A percentile compares a stretch with the other conserved stretches of the same genome.
phyloP scores from a whole-genome alignment of 2,797 vertebrate genomes.

The Esox masquinongy region DNA sequence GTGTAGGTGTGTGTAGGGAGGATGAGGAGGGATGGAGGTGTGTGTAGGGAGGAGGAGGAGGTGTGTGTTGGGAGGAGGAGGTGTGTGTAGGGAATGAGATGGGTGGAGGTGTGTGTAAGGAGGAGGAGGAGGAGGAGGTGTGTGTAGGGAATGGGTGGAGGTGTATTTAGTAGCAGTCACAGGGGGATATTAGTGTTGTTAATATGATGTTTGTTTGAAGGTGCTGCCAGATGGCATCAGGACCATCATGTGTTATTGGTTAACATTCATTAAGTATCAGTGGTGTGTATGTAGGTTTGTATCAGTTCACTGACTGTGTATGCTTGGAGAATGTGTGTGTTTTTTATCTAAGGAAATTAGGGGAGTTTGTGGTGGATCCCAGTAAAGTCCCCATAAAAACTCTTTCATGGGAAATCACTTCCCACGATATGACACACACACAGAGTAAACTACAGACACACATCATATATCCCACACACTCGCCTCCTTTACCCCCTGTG shows the following conservation, averaged over 20 bases:
- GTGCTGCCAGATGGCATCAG: constrained; percentile 28
- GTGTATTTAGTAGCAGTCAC: constrained; percentile 18
- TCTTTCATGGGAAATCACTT: constrained; percentile 74
- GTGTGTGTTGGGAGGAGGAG: constrained; percentile 67
- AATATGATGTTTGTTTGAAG: constrained; percentile 8
- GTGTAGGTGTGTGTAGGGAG: too few species aligned
- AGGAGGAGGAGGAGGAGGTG: constrained; percentile 48
- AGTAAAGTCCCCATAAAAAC: constrained; percentile 73
- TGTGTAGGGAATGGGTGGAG: constrained; percentile 18
- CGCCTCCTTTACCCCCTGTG: constrained; percentile 59
- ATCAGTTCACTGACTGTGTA: constrained; percentile 28
- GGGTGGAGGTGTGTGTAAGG: constrained; percentile 35
- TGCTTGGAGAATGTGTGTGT: constrained; percentile 39
- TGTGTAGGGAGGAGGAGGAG: too few species aligned
- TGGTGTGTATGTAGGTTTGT: constrained; percentile 18
- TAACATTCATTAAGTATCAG: constrained; percentile 48
- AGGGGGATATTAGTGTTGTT: constrained; percentile 17
- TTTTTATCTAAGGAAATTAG: constrained; percentile 53
- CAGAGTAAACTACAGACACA: constrained; percentile 39
- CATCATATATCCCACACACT: constrained; percentile 21
- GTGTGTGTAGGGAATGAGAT: background rate
- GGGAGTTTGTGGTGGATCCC: constrained; percentile 73
- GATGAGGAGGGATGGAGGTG: too few species aligned
- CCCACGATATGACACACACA: constrained; percentile 63
- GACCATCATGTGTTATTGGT: constrained; percentile 61